Conservation (phyloP, 1,140 invertebrate genomes). For the Dreissena polymorpha region DNA sequence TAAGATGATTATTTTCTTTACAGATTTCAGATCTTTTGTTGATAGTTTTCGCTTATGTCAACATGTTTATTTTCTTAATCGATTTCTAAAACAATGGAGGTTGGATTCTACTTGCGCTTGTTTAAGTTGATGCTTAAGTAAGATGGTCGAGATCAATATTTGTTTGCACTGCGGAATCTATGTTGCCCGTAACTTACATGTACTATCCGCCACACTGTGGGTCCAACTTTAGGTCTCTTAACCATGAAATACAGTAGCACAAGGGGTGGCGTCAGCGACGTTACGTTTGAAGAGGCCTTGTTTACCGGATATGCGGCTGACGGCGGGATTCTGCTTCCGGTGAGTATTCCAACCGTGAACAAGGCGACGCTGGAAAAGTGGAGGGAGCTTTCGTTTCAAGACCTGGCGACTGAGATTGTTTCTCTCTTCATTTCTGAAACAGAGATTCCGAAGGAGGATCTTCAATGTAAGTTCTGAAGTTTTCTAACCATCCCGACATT, state of each 20-base stretch:
- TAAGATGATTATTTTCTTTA: too few relatives aligned
- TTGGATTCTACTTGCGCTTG: too few relatives aligned
- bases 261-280: constrained; percentile 69
- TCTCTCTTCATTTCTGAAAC: constrained; percentile 76
- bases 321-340: constrained; percentile 80
- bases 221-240: not conserved
- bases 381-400: constrained; percentile 75
- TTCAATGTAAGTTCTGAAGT: constrained; percentile 69
- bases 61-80: too few relatives aligned
- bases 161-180: too few relatives aligned
- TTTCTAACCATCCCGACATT: not conserved
- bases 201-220: not conserved
- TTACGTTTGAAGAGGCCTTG: constrained; percentile 79
- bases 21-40: too few relatives aligned
- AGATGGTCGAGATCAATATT: too few relatives aligned
- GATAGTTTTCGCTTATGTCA: too few relatives aligned
- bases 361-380: constrained; percentile 73
- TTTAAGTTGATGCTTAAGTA: too few relatives aligned
- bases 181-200: too few relatives aligned
- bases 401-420: constrained; percentile 78
- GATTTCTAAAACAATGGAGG: too few relatives aligned
- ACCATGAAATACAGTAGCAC: constrained; percentile 80
- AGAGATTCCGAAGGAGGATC: constrained; percentile 77
- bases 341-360: constrained; percentile 75
- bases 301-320: constrained; percentile 80